phyloP scores from a whole-genome alignment of 1,140 invertebrate species.

The Piezodorus guildinii region DNA sequence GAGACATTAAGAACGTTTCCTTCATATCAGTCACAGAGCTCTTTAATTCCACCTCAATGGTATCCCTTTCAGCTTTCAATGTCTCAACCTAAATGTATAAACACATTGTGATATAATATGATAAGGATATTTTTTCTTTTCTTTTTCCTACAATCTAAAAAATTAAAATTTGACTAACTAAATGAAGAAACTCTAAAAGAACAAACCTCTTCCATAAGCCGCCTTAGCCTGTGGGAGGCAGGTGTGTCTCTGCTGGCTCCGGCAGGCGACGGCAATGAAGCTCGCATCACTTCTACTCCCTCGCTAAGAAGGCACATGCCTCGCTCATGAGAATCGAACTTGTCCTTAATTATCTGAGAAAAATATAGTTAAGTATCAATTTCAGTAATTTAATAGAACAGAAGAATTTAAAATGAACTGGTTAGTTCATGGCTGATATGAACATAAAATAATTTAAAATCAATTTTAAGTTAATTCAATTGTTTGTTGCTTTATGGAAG shows the following conservation, averaged over 20 bases:
- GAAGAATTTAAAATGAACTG: no score
- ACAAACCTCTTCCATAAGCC: constrained; percentile 64
- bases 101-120: neutral
- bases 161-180: no score
- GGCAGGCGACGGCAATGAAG: constrained; percentile 43
- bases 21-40: constrained; percentile 75
- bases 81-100: constrained; percentile 54
- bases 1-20: constrained; percentile 61
- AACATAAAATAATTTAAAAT: no score
- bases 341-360: constrained; percentile 59
- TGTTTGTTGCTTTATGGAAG: no score
- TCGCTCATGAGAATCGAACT: constrained; percentile 67
- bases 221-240: constrained; percentile 53
- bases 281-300: constrained; percentile 49
- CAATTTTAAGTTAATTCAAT: no score
- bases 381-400: no score
- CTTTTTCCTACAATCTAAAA: no score
- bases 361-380: no score
- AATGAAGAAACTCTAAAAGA: neutral
- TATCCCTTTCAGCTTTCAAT: constrained; percentile 79
- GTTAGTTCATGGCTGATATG: no score
- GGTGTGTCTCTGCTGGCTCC: constrained; percentile 39
- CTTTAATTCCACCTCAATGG: constrained; percentile 78
- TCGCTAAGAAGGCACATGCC: constrained; percentile 74
- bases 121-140: no score